phyloP scores from a whole-genome alignment of 2,888 invertebrate species.

The Hoplodrina ambigua region DNA sequence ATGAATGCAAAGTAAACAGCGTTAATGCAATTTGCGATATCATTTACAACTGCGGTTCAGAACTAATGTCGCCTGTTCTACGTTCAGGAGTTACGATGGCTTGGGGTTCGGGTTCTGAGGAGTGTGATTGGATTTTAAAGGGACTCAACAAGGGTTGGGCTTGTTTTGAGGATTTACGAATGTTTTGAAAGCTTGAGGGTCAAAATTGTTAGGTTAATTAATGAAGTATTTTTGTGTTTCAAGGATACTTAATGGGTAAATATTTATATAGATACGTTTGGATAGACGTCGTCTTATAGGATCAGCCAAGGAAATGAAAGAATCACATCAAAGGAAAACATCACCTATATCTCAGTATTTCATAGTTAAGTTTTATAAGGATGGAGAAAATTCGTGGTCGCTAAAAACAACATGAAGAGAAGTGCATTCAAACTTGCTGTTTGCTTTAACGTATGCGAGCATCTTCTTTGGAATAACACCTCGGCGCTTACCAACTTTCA shows the following conservation, averaged over 20 bases:
- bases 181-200: not conserved
- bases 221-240: not conserved
- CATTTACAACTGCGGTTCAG: constrained; percentile 75
- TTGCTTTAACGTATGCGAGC: constrained; percentile 63
- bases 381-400: constrained; percentile 49
- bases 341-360: constrained; percentile 27
- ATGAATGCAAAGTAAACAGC: constrained; percentile 73
- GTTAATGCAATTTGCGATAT: constrained; percentile 83
- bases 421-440: constrained; percentile 62
- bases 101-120: constrained; percentile 15
- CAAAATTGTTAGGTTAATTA: not conserved
- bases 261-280: not conserved
- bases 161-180: constrained; percentile 22
- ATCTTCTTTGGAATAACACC: constrained; percentile 65
- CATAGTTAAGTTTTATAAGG: constrained; percentile 43
- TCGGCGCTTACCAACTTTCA: constrained; percentile 58
- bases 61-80: constrained; percentile 75
- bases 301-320: not conserved
- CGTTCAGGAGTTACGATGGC: constrained; percentile 32
- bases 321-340: constrained; percentile 25
- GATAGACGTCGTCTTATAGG: not conserved
- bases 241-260: not conserved
- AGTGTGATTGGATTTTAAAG: constrained; percentile 36
- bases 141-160: constrained; percentile 10
- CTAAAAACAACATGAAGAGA: constrained; percentile 55